Evolutionary conservation across 2,113 vertebrate species (phyloP), one percentile per base, ranked within the genome.

Genomic region (Corvus cornix): DNA sequence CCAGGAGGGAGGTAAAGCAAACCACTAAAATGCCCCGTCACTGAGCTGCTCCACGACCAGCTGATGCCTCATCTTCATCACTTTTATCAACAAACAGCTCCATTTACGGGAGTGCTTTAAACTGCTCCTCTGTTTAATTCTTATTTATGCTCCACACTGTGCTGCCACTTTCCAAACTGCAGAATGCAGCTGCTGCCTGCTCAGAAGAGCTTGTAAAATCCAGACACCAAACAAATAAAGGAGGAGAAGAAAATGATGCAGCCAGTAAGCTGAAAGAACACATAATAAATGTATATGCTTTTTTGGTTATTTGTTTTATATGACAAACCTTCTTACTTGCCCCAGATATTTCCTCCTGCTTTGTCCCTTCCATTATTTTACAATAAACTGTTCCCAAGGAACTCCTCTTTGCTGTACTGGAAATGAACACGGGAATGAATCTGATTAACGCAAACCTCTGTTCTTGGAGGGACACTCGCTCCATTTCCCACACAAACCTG

Each of bases 171-270:
- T 20, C 62, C 84, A 82, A 85, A 85, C 63, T 5, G 43, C 70
- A 84, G 66, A 43, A 80, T 46, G 94, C 81, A 89, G 91, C 87
- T 90, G 89, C 84, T 11, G 27, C 55, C 28, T 90, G 48, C 82
- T 87, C 48, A 21, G 48, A 82, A 80, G 55, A 55, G 90, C 76
- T 94, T 85, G 55, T 62, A 83, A 76, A 73, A 88, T 16, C 75
- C 75, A 89, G 43, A 73, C 46, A 82, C 41, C 64, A 83, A 76
- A 74, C 1, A 70, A 58, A 86, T 27, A 66, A 66, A 84, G 69
- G 39, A 41, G n/a, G 41, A 84, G 66, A 64, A 55, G 81, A 43
- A 70, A 91, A 69, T 0, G 17, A 59, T 67, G 76, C 85, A 93
- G 92, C 27, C 56, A 74, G 48, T 37, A 37, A 84, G 72, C 60